A percentile compares a stretch with the other conserved stretches of the same genome.
phyloP scores from a whole-genome alignment of 2,888 invertebrate genomes.

The Drosophila robusta region DNA sequence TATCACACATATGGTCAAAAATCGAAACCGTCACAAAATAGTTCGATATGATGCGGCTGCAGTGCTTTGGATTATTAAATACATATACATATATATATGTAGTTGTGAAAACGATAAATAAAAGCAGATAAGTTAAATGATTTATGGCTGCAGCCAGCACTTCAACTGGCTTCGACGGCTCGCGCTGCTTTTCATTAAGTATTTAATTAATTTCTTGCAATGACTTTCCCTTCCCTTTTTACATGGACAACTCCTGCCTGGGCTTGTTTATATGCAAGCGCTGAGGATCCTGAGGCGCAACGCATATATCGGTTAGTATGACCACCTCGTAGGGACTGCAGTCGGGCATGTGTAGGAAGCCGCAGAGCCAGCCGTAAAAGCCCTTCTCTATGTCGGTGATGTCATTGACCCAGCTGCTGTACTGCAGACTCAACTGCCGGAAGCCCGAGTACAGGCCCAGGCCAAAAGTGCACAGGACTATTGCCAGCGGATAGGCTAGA shows the following conservation, averaged over 20 bases:
- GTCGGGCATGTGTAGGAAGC: slow-evolving; percentile 88
- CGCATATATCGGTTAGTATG: slow-evolving; percentile 86
- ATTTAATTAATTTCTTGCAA: neutral
- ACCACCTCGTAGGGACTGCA: slow-evolving; percentile 90
- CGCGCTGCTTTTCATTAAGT: slow-evolving; percentile 10
- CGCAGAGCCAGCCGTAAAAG: slow-evolving; percentile 92
- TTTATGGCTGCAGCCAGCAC: slow-evolving; percentile 30
- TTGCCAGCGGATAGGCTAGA: slow-evolving; percentile 89
- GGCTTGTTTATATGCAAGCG: slow-evolving; percentile 84
- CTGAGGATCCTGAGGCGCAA: slow-evolving; percentile 76
- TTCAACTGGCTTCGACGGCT: slow-evolving; percentile 36
- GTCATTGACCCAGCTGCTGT: slow-evolving; percentile 89
- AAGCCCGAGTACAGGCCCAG: slow-evolving; percentile 89
- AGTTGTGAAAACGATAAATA: slow-evolving; percentile 9
- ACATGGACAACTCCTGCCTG: slow-evolving; percentile 85
- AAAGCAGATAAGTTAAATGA: slow-evolving; percentile 4
- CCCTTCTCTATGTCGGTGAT: slow-evolving; percentile 91
- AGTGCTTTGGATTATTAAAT: slow-evolving; percentile 21
- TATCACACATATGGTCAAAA: slow-evolving; percentile 77
- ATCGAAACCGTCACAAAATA: slow-evolving; percentile 56
- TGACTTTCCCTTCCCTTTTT: slow-evolving; percentile 34
- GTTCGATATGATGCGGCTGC: slow-evolving; percentile 50
- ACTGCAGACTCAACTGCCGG: slow-evolving; percentile 89
- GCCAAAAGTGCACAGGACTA: slow-evolving; percentile 88
- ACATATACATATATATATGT: no score